Evolutionary conservation across 1,140 invertebrate species (phyloP).

Genomic region (Acyrthosiphon pisum): DNA sequence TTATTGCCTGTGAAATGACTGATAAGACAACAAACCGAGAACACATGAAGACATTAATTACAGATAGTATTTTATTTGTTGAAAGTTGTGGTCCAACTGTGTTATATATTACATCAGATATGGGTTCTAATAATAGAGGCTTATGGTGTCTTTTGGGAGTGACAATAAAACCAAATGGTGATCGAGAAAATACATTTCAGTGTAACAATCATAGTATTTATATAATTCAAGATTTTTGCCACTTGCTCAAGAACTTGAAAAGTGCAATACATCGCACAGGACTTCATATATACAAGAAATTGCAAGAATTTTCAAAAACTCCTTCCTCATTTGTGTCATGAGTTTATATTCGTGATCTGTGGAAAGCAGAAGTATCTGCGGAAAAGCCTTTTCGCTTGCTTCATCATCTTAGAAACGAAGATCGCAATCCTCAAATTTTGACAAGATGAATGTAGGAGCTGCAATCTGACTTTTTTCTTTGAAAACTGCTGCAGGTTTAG

Average conservation of each 20-base stretch:
- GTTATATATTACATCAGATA: neutral
- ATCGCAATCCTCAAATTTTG: neutral
- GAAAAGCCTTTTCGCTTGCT: neutral
- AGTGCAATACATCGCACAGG: conserved; percentile 10
- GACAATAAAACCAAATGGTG: conserved; percentile 20
- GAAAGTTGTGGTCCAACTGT: conserved; percentile 20
- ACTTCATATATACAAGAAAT: neutral
- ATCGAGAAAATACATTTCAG: conserved; percentile 25
- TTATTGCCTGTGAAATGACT: conserved; percentile 17
- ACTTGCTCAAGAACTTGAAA: conserved; percentile 25
- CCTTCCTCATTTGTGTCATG: neutral
- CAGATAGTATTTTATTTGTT: conserved; percentile 26
- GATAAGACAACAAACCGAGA: conserved; percentile 1
- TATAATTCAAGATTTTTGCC: conserved; percentile 4
- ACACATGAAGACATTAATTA: conserved; percentile 4
- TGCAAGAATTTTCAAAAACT: neutral
- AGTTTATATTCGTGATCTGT: conserved; percentile 23
- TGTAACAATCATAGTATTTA: conserved; percentile 2
- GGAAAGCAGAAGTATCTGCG: neutral
- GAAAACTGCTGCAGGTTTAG: conserved; percentile 23
- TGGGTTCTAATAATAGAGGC: conserved; percentile 15
- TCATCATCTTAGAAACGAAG: conserved; percentile 15
- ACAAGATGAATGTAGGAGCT: conserved; percentile 6
- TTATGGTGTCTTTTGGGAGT: conserved; percentile 7
- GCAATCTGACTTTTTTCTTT: conserved; percentile 15